Evolutionary conservation across 2,888 invertebrate species (phyloP).

Genomic region (Parnassius orleans): DNA sequence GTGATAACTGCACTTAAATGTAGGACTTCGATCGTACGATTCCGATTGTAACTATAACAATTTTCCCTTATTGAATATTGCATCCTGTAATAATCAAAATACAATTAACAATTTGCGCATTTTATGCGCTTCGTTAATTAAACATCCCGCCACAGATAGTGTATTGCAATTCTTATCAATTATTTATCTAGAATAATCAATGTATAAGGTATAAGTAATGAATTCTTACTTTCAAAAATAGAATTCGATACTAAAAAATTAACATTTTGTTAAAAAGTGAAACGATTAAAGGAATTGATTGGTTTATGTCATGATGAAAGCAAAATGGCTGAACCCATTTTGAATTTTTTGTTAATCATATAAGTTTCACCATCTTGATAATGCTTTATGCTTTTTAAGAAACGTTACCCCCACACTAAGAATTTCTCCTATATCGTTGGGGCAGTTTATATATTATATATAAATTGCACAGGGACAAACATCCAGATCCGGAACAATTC

Average conservation of each 20-base stretch:
- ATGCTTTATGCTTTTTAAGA: no score
- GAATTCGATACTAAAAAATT: neutral
- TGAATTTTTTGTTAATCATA: no score
- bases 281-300: no score
- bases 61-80: constrained; percentile 10
- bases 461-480: no score
- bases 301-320: no score
- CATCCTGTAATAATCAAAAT: neutral
- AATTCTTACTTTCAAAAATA: neutral
- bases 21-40: constrained; percentile 16
- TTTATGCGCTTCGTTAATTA: constrained; percentile 1
- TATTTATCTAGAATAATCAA: neutral
- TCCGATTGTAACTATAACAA: constrained; percentile 7
- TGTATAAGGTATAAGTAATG: neutral
- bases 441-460: no score
- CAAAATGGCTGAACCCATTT: no score
- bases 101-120: neutral
- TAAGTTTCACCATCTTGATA: no score
- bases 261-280: no score
- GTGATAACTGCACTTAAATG: constrained; percentile 9
- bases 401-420: no score
- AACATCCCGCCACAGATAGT: neutral
- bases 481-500: no score
- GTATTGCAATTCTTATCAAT: neutral
- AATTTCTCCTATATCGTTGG: no score